Conservation (phyloP, 2,888 invertebrate genomes). For the Dione vanillae region DNA sequence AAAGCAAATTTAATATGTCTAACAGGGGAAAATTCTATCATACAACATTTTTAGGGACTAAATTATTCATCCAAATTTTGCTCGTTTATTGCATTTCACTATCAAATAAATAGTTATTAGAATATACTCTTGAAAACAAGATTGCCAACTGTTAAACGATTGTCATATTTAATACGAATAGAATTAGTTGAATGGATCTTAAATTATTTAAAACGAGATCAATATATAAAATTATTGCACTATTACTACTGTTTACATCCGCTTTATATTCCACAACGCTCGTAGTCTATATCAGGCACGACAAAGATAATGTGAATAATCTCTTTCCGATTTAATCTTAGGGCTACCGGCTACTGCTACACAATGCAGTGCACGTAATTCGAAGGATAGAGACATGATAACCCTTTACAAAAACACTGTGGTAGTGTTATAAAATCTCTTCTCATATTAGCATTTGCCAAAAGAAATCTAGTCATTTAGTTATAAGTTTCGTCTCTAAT, state of each 20-base stretch:
- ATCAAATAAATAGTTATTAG: no score
- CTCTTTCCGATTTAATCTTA: slow-evolving; percentile 28
- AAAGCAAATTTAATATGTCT: no score
- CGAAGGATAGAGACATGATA: background rate
- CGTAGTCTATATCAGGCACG: slow-evolving; percentile 14
- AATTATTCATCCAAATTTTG: no score
- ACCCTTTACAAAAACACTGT: slow-evolving; percentile 3
- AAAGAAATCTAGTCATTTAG: no score
- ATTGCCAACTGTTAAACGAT: no score
- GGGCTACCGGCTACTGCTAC: background rate
- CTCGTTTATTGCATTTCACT: no score
- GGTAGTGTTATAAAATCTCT: background rate
- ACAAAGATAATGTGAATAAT: slow-evolving; percentile 24
- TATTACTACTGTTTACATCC: background rate
- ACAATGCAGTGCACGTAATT: slow-evolving; percentile 22
- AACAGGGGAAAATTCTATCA: no score
- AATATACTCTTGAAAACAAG: no score
- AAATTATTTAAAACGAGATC: background rate
- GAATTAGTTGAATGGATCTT: background rate
- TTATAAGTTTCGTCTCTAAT: no score
- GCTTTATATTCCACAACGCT: slow-evolving; percentile 13
- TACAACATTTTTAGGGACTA: no score
- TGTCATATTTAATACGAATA: no score
- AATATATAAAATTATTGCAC: background rate
- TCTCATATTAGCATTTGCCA: background rate